Conservation (phyloP, 2,888 invertebrate species). For the Acronicta aceris region DNA sequence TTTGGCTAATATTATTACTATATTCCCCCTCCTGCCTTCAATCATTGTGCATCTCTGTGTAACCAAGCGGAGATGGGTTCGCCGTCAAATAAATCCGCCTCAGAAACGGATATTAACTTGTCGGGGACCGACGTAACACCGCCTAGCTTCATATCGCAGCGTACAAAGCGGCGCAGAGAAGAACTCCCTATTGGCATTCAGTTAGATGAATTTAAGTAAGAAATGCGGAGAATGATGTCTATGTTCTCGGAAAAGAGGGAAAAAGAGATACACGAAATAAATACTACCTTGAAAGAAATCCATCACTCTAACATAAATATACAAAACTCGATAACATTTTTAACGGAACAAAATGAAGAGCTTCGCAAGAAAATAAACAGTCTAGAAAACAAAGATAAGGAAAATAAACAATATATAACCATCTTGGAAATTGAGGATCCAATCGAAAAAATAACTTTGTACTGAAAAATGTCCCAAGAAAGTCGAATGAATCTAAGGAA, state of each 20-base stretch:
- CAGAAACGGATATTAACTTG: conserved; percentile 7
- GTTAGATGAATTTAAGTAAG: conserved; percentile 9
- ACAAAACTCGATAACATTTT: conserved; percentile 9
- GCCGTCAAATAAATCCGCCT: conserved; percentile 3
- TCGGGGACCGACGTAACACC: conserved; percentile 1
- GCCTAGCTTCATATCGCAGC: conserved; percentile 7
- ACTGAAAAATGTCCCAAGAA: conserved; percentile 14
- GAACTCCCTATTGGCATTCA: neutral
- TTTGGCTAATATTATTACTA: neutral
- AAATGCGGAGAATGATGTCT: conserved; percentile 10
- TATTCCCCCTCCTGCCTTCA: neutral
- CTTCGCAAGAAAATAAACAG: conserved; percentile 5
- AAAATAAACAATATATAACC: conserved; percentile 10
- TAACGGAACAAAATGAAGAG: conserved; percentile 9
- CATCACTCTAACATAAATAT: conserved; percentile 11
- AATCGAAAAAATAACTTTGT: conserved; percentile 11
- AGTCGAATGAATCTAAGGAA: conserved; percentile 4
- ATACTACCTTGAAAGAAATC: conserved; percentile 1
- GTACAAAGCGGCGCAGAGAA: conserved; percentile 8
- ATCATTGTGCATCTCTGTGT: neutral
- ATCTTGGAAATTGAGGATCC: conserved; percentile 10
- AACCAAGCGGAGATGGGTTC: neutral
- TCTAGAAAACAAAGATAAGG: conserved; percentile 5
- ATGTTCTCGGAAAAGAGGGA: conserved; percentile 1
- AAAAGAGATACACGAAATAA: conserved; percentile 6